Percentiles rank a stretch among this genome's conserved stretches.
Conservation (phyloP, 2,888 invertebrate genomes). For the Rhagium mordax region DNA sequence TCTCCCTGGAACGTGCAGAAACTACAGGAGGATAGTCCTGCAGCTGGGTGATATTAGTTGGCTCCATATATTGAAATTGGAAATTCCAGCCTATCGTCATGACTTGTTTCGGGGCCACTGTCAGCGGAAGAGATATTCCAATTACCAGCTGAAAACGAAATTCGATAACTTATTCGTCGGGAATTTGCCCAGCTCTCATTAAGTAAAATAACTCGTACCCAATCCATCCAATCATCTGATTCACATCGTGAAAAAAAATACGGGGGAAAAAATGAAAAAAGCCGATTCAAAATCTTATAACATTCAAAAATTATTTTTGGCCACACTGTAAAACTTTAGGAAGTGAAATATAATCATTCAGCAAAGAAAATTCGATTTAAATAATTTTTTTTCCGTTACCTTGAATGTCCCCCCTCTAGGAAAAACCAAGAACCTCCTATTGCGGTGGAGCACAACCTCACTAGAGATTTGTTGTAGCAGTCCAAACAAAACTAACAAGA, state of each 20-base stretch:
- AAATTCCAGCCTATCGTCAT: slow-evolving; percentile 76
- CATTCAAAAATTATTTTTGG: too few species aligned
- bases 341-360: too few species aligned
- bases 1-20: slow-evolving; percentile 53
- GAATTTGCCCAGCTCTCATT: too few species aligned
- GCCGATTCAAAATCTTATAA: too few species aligned
- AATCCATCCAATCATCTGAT: too few species aligned
- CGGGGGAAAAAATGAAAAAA: too few species aligned
- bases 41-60: slow-evolving; percentile 61
- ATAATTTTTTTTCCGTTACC: too few species aligned
- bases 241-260: too few species aligned
- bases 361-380: too few species aligned
- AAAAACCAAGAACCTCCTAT: slow-evolving; percentile 52
- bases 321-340: too few species aligned
- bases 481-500: background rate
- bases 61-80: slow-evolving; percentile 75
- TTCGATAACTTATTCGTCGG: background rate
- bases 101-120: slow-evolving; percentile 71
- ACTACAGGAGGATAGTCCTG: slow-evolving; percentile 62
- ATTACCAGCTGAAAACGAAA: slow-evolving; percentile 73
- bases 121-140: slow-evolving; percentile 75
- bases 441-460: background rate
- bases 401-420: slow-evolving; percentile 61
- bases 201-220: too few species aligned
- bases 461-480: background rate